A percentile compares a stretch with the other conserved stretches of the same genome.
Evolutionary conservation across 2,113 vertebrate species (phyloP).

Genomic region (Oncorhynchus nerka): DNA sequence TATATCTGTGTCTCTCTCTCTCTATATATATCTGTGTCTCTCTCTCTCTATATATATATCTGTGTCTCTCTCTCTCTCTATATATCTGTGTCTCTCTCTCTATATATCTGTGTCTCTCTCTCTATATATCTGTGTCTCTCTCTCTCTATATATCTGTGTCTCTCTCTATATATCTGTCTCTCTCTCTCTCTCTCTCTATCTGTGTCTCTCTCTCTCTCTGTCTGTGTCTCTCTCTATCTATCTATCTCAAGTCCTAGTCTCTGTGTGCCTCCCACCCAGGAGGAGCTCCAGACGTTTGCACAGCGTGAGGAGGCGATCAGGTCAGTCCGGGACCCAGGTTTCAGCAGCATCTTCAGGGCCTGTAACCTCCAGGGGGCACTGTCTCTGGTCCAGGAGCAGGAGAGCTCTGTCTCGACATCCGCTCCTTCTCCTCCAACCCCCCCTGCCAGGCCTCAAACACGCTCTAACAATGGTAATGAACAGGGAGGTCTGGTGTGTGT

Average conservation of each 20-base stretch:
- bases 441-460: background rate
- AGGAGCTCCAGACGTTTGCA: constrained; percentile 69
- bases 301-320: constrained; percentile 51
- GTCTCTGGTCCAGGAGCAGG: constrained; percentile 78
- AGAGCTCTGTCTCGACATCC: constrained; percentile 30
- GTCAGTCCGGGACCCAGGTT: constrained; percentile 47
- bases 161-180: too few relatives aligned
- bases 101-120: too few relatives aligned
- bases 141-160: too few relatives aligned
- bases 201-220: background rate
- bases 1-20: fast-evolving
- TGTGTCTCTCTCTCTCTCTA: too few relatives aligned
- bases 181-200: too few relatives aligned
- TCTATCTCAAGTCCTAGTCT: background rate
- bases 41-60: too few relatives aligned
- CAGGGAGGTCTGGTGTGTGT: background rate
- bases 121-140: too few relatives aligned
- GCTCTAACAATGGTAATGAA: constrained; percentile 23
- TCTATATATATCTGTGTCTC: too few relatives aligned
- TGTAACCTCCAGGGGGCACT: constrained; percentile 83
- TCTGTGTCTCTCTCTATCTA: too few relatives aligned
- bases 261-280: constrained; percentile 34
- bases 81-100: too few relatives aligned
- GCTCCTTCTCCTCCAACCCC: constrained; percentile 6
- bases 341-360: constrained; percentile 79